These are phyloP conservation scores for Tonatia bakeri DNA, from an alignment of 2,113 vertebrate genomes.

Conservation along the genomic window DNA sequence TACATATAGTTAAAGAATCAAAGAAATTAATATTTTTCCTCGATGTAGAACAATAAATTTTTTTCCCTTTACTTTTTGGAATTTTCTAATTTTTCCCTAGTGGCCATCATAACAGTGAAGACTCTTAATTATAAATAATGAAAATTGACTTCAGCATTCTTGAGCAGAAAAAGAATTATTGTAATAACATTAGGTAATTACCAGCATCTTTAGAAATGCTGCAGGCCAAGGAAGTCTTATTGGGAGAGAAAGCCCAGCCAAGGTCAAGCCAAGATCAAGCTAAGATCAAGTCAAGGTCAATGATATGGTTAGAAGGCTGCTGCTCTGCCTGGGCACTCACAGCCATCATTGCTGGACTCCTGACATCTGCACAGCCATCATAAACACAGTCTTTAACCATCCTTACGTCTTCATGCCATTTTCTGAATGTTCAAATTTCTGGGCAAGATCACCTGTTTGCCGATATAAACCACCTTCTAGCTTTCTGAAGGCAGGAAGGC, in stretches of 20 bases:
- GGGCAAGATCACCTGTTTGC: background rate
- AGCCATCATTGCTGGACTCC: background rate
- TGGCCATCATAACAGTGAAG: background rate
- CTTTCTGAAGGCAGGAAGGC: background rate
- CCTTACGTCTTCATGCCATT: background rate
- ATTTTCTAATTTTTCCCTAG: background rate
- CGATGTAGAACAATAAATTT: background rate
- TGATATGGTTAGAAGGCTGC: background rate
- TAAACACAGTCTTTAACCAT: background rate
- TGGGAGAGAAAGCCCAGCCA: background rate
- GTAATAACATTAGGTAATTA: background rate
- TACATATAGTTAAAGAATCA: background rate
- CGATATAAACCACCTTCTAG: background rate
- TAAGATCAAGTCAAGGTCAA: background rate
- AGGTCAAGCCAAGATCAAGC: background rate
- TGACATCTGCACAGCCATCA: fast-evolving
- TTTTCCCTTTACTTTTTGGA: background rate
- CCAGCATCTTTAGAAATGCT: background rate
- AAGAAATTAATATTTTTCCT: background rate
- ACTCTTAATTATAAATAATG: constrained; percentile 10
- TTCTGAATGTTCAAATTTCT: background rate
- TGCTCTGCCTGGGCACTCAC: fast-evolving
- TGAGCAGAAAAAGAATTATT: background rate
- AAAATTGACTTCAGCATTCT: background rate
- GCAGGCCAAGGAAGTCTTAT: background rate